Conservation (phyloP, 2,113 vertebrate genomes). For the Cisticola juncidis region DNA sequence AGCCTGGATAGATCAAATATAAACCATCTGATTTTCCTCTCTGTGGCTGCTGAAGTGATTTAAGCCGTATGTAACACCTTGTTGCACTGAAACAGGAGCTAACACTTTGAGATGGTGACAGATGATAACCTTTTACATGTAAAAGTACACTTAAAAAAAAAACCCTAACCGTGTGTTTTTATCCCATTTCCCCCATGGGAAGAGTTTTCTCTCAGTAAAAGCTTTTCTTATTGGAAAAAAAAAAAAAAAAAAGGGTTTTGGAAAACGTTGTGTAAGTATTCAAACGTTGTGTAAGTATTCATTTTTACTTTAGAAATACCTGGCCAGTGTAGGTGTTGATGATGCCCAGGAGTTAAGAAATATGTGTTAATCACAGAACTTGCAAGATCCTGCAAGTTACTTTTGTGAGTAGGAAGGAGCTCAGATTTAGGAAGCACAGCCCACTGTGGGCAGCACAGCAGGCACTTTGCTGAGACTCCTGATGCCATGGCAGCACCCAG, state of each 20-base stretch:
- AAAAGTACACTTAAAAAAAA: neutral
- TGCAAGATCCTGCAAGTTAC: neutral
- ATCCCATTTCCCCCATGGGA: neutral
- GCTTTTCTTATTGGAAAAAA: neutral
- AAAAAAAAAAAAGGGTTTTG: neutral
- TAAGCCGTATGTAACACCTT: neutral
- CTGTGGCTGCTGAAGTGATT: neutral
- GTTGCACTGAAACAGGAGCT: constrained; percentile 16
- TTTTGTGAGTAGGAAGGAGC: neutral
- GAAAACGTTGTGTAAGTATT: neutral
- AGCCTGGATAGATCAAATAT: neutral
- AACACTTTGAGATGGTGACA: neutral
- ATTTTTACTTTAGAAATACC: neutral
- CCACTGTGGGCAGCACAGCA: accelerated
- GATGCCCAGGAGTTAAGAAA: neutral
- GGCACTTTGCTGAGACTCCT: neutral
- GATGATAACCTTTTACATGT: neutral
- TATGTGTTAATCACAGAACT: neutral
- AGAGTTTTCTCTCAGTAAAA: neutral
- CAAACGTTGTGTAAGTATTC: neutral
- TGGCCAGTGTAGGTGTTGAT: neutral
- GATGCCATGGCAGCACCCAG: neutral
- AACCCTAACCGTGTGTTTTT: accelerated
- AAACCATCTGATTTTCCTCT: neutral
- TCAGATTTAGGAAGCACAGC: neutral